Evolutionary conservation across 2,888 invertebrate species (phyloP), one percentile per base, ranked within the genome.

Genomic region (Mimachlamys varia): DNA sequence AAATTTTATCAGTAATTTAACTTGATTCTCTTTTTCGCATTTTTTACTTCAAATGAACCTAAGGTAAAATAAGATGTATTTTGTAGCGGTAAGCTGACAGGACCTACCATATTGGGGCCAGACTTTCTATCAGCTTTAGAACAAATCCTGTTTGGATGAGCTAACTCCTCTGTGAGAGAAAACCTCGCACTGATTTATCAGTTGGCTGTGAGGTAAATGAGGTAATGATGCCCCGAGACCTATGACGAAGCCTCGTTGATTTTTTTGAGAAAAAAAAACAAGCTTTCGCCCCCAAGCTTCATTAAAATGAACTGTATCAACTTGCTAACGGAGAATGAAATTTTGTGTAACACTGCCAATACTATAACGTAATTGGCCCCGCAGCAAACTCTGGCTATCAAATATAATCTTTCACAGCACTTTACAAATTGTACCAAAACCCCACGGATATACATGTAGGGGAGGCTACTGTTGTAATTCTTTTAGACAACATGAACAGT

Each of bases 301-400:
- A 76, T 76, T 76, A 76, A 76, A 76, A 33, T 33, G 27, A 76
- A 76, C 76, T 76, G 33, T 76, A 76, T 76, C 76, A 27, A 33
- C 5, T 76, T 27, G 76, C 76, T 76, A 19, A 27, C 13, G 22
- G 5, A 7, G 76, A 58, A 58, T 27, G 22, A 76, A 76, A 33
- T 76, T 76, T 33, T 76, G 33, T 76, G 76, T 2, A 76, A 76
- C 33, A 13, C 33, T 76, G 76, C 33, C 76, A 76, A 33, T 33
- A 76, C 12, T 33, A 33, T 76, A 76, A 76, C 76, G 76, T 76
- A 12, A 76, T 76, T 76, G 76, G 76, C 76, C 76, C 27, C 33
- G 7, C 33, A 76, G 76, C 33, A 76, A 76, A 33, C 76, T 76
- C 22, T 27, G 76, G 10, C 33, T 76, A 76, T 33, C 27, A 76